Percentiles rank a stretch among this genome's conserved stretches.
These are phyloP conservation scores for Agrilus cyanescens DNA, from an alignment of 2,888 invertebrate genomes.

Conservation along the genomic window DNA sequence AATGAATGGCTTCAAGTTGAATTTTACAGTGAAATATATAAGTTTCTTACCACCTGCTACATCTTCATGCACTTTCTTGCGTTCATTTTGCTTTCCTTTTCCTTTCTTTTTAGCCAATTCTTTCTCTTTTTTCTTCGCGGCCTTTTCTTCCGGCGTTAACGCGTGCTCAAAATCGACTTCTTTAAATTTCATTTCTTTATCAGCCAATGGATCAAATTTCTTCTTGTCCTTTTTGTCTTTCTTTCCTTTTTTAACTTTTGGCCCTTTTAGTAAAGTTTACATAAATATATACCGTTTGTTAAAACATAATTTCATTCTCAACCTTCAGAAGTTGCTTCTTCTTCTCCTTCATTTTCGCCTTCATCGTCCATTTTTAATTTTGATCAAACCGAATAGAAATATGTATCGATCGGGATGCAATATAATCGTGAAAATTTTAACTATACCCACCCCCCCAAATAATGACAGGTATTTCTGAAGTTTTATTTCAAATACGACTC, in stretches of 20 bases:
- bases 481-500: no score
- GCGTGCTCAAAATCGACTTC: conserved; percentile 10
- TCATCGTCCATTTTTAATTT: conserved; percentile 34
- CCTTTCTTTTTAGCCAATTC: conserved; percentile 5
- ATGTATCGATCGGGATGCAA: no score
- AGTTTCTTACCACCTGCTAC: no score
- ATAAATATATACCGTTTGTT: no score
- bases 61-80: not conserved
- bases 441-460: no score
- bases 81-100: not conserved
- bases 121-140: conserved; percentile 10
- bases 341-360: conserved; percentile 25
- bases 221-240: conserved; percentile 9
- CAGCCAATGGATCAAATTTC: conserved; percentile 7
- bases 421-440: no score
- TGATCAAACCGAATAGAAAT: no score
- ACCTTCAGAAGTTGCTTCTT: conserved; percentile 1
- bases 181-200: conserved; percentile 11
- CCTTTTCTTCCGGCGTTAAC: conserved; percentile 11
- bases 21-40: no score
- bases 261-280: no score
- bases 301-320: not conserved
- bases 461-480: no score
- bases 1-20: no score
- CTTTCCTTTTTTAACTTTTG: conserved; percentile 1